Evolutionary conservation across 2,113 vertebrate genomes (phyloP), one percentile per base, ranked within the genome.

Genomic region (Ammodytes dubius): DNA sequence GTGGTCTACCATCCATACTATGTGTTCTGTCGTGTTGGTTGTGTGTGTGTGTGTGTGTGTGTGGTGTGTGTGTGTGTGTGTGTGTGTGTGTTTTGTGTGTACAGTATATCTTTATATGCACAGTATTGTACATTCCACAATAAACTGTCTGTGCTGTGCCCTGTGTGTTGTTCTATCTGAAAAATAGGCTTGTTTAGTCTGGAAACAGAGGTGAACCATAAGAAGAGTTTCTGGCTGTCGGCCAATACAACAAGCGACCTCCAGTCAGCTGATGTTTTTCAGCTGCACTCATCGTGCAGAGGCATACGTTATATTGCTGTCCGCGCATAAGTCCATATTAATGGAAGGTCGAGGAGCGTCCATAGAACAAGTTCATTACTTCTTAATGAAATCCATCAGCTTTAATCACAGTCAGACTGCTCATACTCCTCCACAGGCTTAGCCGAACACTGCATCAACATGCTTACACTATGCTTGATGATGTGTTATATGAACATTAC

Each of bases 1-100:
- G 95, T 92, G 95, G 94, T 95, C 88, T 91, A 83, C 93, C 85
- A 93, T 92, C 93, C 94, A 86, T 93, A 90, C 91, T 95, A 87
- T 90, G 91, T 91, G 81, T n/a, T n/a, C n/a, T n/a, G n/a, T n/a
- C n/a, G n/a, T n/a, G n/a, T n/a, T n/a, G n/a, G n/a, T n/a, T n/a
- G 80, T 89, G 46, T 88, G 74, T 83, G 52, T 68, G 49, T 56
- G 43, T 87, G 74, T 80, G 79, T 80, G 49, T 81, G 64, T 67
- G 60, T 80, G 61, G 74, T 74, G 5, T 57, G n/a, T 81, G 49
- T 70, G 60, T 78, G 66, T 78, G 35, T 70, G 14, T 56, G 7
- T 75, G 35, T 74, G 47, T 68, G 79, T 91, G 42, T 78, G 61
- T 79, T 79, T 40, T 66, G 54, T 60, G 40, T 61, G 69, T 77